Percentiles rank a stretch among this genome's conserved stretches.
Conservation (phyloP, 2,797 vertebrate species). For the Rallus crepitans region DNA sequence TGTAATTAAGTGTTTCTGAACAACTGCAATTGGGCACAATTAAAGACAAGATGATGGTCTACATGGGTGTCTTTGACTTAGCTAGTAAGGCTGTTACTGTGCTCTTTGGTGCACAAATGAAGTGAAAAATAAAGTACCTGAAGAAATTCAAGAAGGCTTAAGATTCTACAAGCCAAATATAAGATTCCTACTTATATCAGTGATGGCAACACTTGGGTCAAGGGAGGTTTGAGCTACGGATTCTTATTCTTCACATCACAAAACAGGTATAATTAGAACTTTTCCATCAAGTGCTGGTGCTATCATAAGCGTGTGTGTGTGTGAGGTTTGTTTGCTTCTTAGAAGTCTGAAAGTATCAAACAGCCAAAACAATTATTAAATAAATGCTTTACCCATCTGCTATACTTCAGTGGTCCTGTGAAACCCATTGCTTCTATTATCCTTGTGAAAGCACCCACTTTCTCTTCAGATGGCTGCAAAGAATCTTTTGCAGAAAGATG, state of each 20-base stretch:
- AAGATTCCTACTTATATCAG: not conserved
- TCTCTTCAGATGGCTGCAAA: constrained; percentile 86
- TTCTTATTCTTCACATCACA: not conserved
- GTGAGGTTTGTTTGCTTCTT: not conserved
- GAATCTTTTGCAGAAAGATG: constrained; percentile 83
- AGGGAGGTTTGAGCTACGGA: not conserved
- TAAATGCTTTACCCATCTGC: constrained; percentile 91
- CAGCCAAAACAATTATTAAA: not conserved
- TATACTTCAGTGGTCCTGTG: constrained; percentile 95
- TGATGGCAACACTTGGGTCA: not conserved
- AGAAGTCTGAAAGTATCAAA: not conserved
- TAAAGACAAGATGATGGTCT: not conserved
- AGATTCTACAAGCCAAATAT: not conserved
- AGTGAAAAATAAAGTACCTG: not conserved
- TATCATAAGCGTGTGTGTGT: not conserved
- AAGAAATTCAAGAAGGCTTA: not conserved
- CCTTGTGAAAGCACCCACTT: constrained; percentile 91
- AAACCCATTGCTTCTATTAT: constrained; percentile 97
- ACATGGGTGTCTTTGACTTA: not conserved
- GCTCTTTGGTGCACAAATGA: not conserved
- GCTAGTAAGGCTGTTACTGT: not conserved
- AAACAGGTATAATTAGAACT: not conserved
- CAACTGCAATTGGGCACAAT: not conserved
- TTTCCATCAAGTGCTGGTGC: not conserved
- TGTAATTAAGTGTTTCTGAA: not conserved